These are phyloP conservation scores for Lacanobia wlatinum DNA, from an alignment of 2,888 invertebrate genomes.

Conservation along the genomic window DNA sequence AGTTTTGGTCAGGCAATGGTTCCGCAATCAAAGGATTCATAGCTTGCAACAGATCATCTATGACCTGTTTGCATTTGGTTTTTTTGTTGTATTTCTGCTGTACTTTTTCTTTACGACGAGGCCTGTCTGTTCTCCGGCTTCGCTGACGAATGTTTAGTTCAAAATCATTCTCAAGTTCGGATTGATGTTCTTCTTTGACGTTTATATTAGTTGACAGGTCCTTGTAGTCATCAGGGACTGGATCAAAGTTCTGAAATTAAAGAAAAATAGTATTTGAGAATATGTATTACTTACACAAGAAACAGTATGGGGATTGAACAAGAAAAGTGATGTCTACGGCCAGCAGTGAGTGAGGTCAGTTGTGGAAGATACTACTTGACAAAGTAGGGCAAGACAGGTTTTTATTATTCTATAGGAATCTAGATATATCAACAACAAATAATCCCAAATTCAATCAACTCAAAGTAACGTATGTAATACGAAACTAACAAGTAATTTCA, in stretches of 20 bases:
- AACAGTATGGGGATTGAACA: not conserved
- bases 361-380: no score
- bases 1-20: constrained; percentile 66
- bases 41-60: constrained; percentile 80
- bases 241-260: constrained; percentile 60
- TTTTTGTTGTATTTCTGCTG: constrained; percentile 60
- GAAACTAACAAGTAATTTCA: no score
- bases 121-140: constrained; percentile 79
- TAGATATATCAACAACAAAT: no score
- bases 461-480: no score
- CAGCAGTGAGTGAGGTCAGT: no score
- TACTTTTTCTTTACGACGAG: constrained; percentile 69
- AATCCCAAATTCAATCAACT: no score
- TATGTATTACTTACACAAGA: no score
- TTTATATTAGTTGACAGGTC: constrained; percentile 38
- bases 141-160: constrained; percentile 76
- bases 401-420: no score
- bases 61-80: constrained; percentile 76
- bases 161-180: constrained; percentile 69
- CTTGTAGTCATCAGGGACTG: constrained; percentile 50
- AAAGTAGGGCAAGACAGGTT: no score
- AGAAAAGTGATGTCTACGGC: not conserved
- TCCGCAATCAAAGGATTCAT: constrained; percentile 78
- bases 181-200: constrained; percentile 76
- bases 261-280: not conserved